Conservation (phyloP, 2,797 vertebrate genomes). For the Valencia hispanica region DNA sequence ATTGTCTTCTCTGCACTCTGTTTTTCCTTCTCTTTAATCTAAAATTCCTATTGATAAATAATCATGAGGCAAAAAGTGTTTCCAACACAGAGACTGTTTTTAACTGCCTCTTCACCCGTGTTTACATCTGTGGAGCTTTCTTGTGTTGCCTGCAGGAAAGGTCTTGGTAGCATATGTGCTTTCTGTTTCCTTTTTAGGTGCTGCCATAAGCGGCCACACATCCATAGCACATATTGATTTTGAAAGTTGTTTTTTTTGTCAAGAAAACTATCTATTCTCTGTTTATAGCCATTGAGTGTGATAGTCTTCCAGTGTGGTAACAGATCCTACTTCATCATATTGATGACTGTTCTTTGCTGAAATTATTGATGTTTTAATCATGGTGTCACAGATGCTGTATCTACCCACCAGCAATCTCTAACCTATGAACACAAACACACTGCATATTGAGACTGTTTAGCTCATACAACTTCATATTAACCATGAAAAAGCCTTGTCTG, state of each 20-base stretch:
- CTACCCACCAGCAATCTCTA: not conserved
- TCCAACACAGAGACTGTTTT: not conserved
- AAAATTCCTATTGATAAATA: not conserved
- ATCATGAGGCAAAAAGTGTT: not conserved
- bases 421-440: not conserved
- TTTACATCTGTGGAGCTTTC: not conserved
- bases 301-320: not conserved
- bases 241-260: not conserved
- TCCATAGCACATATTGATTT: not conserved
- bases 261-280: not conserved
- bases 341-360: not conserved
- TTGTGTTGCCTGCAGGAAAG: not conserved
- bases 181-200: not conserved
- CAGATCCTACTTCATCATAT: not conserved
- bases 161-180: not conserved
- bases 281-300: not conserved
- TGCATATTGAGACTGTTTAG: not conserved
- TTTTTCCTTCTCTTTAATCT: not conserved
- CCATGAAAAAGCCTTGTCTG: not conserved
- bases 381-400: not conserved
- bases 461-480: conserved; percentile 15
- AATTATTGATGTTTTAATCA: conserved; percentile 4
- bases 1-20: not conserved
- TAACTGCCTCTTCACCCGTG: not conserved
- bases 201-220: not conserved